Percentiles rank a stretch among this genome's conserved stretches.
These are phyloP conservation scores for Drosophila santomea DNA, from an alignment of 1,140 invertebrate genomes.

Conservation along the genomic window DNA sequence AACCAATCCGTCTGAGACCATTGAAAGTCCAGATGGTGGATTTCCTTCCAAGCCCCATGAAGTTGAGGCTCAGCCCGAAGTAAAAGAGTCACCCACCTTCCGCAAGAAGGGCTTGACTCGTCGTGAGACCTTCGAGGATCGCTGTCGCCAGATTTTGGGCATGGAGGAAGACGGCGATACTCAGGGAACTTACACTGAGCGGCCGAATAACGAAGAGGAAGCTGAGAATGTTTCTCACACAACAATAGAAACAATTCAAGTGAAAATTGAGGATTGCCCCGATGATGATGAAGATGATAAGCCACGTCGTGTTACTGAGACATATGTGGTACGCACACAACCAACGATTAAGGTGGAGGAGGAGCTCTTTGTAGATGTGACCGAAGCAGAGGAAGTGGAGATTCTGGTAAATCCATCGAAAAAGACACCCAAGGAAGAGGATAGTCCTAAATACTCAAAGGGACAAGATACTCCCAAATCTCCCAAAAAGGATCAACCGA, in stretches of 20 bases:
- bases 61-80: constrained; percentile 26
- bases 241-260: constrained; percentile 66
- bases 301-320: constrained; percentile 49
- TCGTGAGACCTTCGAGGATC: constrained; percentile 89
- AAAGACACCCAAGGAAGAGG: constrained; percentile 1
- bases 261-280: constrained; percentile 77
- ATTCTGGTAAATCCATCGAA: neutral
- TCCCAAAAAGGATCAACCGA: constrained; percentile 2
- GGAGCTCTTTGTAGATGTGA: constrained; percentile 42
- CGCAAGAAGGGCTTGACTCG: constrained; percentile 81
- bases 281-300: constrained; percentile 72
- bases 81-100: constrained; percentile 50
- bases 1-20: constrained; percentile 1
- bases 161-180: constrained; percentile 85
- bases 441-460: constrained; percentile 8
- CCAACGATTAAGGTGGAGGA: constrained; percentile 63
- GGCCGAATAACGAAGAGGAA: constrained; percentile 24
- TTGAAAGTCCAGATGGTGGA: constrained; percentile 69
- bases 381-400: constrained; percentile 37
- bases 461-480: neutral
- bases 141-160: constrained; percentile 88
- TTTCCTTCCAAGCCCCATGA: constrained; percentile 65
- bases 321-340: constrained; percentile 51
- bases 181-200: constrained; percentile 54
- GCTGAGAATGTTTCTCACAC: constrained; percentile 25